These are phyloP conservation scores for Pteropus alecto DNA, from an alignment of 2,113 vertebrate species.

Conservation along the genomic window DNA sequence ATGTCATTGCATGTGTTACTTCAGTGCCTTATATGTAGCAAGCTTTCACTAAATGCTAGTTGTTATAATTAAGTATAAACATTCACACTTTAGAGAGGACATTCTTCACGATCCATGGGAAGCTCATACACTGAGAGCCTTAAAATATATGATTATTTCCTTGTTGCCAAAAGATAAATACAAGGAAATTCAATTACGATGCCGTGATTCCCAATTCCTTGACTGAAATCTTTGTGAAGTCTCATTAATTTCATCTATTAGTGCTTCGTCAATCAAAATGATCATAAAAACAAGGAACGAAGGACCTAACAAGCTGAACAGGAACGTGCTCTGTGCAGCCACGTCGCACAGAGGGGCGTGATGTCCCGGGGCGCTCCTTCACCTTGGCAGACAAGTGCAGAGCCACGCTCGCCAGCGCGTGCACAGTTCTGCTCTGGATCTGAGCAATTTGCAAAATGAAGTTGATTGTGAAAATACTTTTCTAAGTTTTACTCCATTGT, in stretches of 20 bases:
- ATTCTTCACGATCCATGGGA: not conserved
- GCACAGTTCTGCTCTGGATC: not conserved
- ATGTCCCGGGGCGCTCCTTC: not conserved
- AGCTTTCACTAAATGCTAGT: not conserved
- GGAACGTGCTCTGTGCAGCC: too few relatives aligned
- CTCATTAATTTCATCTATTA: not conserved
- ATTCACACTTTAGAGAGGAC: not conserved
- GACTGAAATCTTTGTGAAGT: not conserved
- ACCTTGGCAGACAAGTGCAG: not conserved
- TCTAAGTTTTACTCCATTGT: not conserved
- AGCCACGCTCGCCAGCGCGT: not conserved
- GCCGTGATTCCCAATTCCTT: not conserved
- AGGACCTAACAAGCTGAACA: not conserved
- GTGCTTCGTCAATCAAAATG: not conserved
- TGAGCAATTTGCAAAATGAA: not conserved
- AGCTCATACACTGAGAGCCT: not conserved
- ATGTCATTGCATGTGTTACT: not conserved
- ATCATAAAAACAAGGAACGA: not conserved
- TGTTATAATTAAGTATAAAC: not conserved
- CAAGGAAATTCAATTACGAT: not conserved
- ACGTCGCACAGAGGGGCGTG: too few relatives aligned
- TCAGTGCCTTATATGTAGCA: not conserved
- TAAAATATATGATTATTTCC: not conserved
- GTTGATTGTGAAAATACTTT: not conserved
- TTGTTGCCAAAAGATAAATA: not conserved